These are phyloP conservation scores for Molossus molossus DNA, from an alignment of 2,797 vertebrate species.

Conservation along the genomic window DNA sequence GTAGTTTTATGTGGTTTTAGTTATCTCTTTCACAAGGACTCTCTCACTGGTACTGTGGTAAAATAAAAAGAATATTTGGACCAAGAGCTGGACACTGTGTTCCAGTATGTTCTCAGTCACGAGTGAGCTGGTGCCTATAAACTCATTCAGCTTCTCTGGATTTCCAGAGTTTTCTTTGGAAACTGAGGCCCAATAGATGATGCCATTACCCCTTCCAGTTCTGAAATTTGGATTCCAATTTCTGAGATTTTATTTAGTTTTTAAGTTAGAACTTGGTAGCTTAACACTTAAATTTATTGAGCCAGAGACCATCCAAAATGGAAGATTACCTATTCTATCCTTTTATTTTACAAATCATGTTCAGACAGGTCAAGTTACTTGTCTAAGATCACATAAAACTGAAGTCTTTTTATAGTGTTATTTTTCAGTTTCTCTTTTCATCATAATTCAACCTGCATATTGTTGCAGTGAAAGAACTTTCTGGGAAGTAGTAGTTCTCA, in stretches of 20 bases:
- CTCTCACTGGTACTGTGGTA: not conserved
- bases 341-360: slow-evolving; percentile 36
- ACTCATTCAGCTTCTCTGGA: not conserved
- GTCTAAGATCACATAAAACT: slow-evolving; percentile 19
- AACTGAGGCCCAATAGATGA: slow-evolving; percentile 23
- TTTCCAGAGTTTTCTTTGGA: slow-evolving; percentile 16
- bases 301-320: not conserved
- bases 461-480: not conserved
- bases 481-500: slow-evolving; percentile 1
- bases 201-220: not conserved
- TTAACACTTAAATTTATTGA: slow-evolving; percentile 9
- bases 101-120: not conserved
- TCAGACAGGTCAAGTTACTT: slow-evolving; percentile 1
- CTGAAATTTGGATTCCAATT: slow-evolving; percentile 37
- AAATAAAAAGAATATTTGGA: slow-evolving; percentile 48
- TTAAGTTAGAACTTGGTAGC: slow-evolving; percentile 28
- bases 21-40: slow-evolving; percentile 5
- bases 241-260: not conserved
- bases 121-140: not conserved
- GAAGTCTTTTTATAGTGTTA: not conserved
- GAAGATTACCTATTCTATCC: not conserved
- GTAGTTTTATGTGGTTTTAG: not conserved
- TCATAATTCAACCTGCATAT: not conserved
- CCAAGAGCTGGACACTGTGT: slow-evolving; percentile 34
- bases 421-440: slow-evolving; percentile 43